Conservation (phyloP, 2,113 vertebrate genomes). For the Callipepla squamata region DNA sequence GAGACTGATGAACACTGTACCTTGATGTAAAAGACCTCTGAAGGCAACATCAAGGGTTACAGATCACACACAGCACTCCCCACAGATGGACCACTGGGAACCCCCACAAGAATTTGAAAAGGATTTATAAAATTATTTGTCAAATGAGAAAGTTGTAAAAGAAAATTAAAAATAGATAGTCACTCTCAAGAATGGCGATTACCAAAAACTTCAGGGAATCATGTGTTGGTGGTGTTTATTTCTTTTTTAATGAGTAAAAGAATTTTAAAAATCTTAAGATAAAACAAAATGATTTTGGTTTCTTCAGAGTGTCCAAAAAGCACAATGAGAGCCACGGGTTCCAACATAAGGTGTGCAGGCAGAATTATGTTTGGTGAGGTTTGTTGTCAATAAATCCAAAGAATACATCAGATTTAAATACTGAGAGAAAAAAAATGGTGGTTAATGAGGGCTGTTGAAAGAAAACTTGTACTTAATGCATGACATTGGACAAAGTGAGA, state of each 20-base stretch:
- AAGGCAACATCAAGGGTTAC: background rate
- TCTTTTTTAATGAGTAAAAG: background rate
- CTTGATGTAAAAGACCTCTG: background rate
- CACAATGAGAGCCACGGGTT: fast-evolving
- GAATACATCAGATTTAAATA: background rate
- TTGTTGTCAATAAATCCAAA: background rate
- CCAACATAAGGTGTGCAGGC: background rate
- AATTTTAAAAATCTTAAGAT: background rate
- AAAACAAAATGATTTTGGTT: background rate
- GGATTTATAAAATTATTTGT: background rate
- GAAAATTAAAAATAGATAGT: background rate
- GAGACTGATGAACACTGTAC: background rate
- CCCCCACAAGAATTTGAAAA: background rate
- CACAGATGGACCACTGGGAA: background rate
- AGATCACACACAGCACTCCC: fast-evolving
- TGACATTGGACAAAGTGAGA: background rate
- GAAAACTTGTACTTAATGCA: background rate
- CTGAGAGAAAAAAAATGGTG: background rate
- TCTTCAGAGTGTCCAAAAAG: background rate
- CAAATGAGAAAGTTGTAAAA: background rate
- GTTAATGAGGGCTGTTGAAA: background rate
- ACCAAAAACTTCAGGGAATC: background rate
- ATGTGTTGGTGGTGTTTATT: background rate
- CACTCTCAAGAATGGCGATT: background rate
- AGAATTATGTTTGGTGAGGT: background rate